Evolutionary conservation across 2,888 invertebrate species (phyloP), one percentile per base, ranked within the genome.

Genomic region (Luperina nickerlii): DNA sequence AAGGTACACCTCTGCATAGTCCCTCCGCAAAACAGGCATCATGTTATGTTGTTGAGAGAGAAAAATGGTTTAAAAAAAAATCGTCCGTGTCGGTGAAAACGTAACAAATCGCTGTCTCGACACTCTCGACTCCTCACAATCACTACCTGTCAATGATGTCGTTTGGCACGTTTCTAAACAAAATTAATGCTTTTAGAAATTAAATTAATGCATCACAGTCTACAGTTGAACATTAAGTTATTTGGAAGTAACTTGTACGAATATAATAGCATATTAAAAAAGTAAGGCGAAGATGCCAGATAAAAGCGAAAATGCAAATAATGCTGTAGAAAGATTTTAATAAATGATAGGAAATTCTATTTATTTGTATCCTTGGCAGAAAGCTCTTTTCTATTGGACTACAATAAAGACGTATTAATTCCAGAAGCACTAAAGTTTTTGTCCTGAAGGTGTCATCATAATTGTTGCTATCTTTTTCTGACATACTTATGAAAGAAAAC

Each of bases 91-190:
- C 11, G 6, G 4, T 38, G 8, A 51, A 15, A 32, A 83, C 83
- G 81, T 81, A 70, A 83, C 51, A 45, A 77, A 83, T 60, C 54
- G 20, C 65, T n/a, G 13, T 42, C 45, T 32, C 32, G 32, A 32
- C 32, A 32, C 32, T 32, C 32, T 67, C 57, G 20, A 45, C 2
- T 32, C 27, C 18, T 11, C n/a, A 68, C 42, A 24, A 32, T 9
- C n/a, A 15, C 9, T 76, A 69, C 60, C 45, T 38, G 13, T 27
- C 9, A 76, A n/a, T 68, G 11, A 65, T 69, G 20, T 9, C 38
- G 8, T 76, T 18, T 38, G 9, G 6, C 82, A 76, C 76, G 70
- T 81, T 76, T 70, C 20, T 54, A 42, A 71, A 48, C 24, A 60
- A 66, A 79, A 65, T 20, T 0, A 20, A 78, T 32, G 18, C 0